A percentile compares a stretch with the other conserved stretches of the same genome.
These are phyloP conservation scores for Zhuqinia jingwanae DNA, from an alignment of 2,888 invertebrate genomes.

Conservation along the genomic window DNA sequence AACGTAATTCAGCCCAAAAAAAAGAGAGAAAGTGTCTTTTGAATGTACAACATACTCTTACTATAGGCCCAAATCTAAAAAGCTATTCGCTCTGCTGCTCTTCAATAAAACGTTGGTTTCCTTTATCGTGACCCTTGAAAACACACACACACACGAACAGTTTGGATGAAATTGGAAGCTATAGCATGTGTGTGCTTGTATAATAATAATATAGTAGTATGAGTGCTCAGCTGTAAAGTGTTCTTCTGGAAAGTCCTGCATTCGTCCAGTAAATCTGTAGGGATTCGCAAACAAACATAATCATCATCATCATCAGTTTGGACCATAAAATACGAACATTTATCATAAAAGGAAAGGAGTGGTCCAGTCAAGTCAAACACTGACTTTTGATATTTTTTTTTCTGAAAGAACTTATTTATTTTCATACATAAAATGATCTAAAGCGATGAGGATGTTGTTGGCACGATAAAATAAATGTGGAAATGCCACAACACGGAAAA, in stretches of 20 bases:
- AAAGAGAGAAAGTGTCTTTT: constrained; percentile 15
- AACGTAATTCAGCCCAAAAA: neutral
- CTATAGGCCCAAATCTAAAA: too few species aligned
- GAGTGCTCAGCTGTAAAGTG: neutral
- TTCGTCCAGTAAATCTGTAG: neutral
- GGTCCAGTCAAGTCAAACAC: constrained; percentile 6
- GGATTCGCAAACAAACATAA: too few species aligned
- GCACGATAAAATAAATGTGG: constrained; percentile 32
- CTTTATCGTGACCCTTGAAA: constrained; percentile 40
- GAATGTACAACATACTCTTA: too few species aligned
- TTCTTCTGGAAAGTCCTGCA: neutral
- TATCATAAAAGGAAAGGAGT: constrained; percentile 29
- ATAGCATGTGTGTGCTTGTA: too few species aligned
- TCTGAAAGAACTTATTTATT: neutral
- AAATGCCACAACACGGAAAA: neutral
- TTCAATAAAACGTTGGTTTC: constrained; percentile 34
- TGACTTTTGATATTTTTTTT: neutral
- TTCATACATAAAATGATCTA: constrained; percentile 7
- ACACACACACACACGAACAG: neutral
- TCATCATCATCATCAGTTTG: constrained; percentile 35
- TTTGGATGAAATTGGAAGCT: neutral
- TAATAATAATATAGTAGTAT: too few species aligned
- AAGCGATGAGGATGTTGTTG: constrained; percentile 3
- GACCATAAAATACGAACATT: constrained; percentile 23
- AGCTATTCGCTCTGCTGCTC: constrained; percentile 21